Evolutionary conservation across 1,140 invertebrate species (phyloP), one percentile per base, ranked within the genome.

Genomic region (Teleopsis dalmanni): DNA sequence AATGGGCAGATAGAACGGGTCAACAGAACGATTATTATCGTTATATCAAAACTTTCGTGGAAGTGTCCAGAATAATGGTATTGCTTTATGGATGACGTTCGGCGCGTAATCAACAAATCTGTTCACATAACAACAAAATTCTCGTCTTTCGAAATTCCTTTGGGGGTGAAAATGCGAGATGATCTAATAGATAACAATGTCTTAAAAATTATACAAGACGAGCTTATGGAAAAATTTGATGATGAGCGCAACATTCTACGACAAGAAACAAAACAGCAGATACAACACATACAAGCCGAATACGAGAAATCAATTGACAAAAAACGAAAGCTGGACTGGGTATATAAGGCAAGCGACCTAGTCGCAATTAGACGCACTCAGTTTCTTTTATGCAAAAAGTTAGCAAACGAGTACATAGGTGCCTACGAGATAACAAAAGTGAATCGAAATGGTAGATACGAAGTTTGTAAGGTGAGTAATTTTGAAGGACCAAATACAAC

Each of bases 321-420:
- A 41, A 55, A 54, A 21, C 51, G 62, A 25, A 61, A 60, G 16
- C 18, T 37, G 40, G 40, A 47, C 18, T 51, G 14, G 11, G 29
- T 40, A 19, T 70, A 70, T 48, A 42, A 57, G 21, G 48, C 51
- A 10, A 59, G 59, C 22, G 65, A 72, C 48, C 27, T 65, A 34
- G 65, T 72, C 3, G 68, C 63, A 13, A 71, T 70, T 10, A 62
- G 65, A 42, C 33, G 62, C 33, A 70, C 71, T 1, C 67, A 71
- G 35, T 62, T 43, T 14, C 9, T 31, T 9, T 22, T 51, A 3
- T 33, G 48, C 16, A 65, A 59, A 7, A 34, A 48, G 22, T 27
- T 40, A 29, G 16, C 23, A 16, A 27, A 13, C 14, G 26, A 29
- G 14, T 48, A 22, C 25, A 25, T 48, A 10, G 4, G 47, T 9